Conservation (phyloP, 2,113 vertebrate species). For the Amblyornis subalaris region DNA sequence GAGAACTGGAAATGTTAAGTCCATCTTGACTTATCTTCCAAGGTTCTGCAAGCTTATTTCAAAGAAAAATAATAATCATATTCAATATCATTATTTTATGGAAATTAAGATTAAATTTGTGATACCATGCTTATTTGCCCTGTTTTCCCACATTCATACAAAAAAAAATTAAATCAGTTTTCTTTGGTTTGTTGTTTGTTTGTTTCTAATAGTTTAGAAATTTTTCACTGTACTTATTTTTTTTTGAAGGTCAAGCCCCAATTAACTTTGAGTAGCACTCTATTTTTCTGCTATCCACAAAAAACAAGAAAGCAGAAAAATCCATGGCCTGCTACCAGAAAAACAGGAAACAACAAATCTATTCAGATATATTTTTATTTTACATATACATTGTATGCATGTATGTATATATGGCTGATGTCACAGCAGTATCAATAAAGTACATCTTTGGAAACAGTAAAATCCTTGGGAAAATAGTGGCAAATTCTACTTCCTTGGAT, state of each 20-base stretch:
- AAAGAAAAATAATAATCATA: neutral
- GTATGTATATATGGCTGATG: neutral
- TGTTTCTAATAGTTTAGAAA: neutral
- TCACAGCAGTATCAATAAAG: neutral
- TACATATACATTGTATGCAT: neutral
- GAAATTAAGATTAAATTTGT: neutral
- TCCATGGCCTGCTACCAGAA: neutral
- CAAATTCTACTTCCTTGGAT: neutral
- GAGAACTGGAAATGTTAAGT: neutral
- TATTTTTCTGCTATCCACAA: neutral
- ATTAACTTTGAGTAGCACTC: neutral
- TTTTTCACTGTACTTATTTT: neutral
- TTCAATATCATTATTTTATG: neutral
- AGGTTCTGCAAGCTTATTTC: neutral
- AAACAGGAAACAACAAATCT: neutral
- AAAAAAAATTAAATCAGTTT: neutral
- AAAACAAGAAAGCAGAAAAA: neutral
- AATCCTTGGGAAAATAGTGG: neutral
- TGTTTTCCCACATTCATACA: rapidly evolving
- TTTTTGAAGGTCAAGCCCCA: neutral
- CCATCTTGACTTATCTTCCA: neutral
- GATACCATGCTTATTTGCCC: neutral
- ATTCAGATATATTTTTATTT: neutral
- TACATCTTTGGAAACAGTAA: neutral
- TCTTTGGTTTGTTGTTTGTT: neutral